Evolutionary conservation across 2,113 vertebrate genomes (phyloP).

Genomic region (Monopterus albus): DNA sequence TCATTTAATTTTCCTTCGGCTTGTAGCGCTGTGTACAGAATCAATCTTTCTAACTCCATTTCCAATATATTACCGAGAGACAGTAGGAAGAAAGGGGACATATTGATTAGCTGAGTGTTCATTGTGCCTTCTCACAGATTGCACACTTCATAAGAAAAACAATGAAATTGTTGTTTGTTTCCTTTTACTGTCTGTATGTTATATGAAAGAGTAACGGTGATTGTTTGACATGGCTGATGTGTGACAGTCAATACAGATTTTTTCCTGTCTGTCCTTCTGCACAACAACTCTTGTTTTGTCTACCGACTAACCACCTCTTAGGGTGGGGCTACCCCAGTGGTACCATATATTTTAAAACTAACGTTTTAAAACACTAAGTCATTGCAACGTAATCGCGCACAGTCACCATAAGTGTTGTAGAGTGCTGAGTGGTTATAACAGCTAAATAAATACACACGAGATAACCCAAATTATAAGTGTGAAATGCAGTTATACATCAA

Average conservation of each 20-base stretch:
- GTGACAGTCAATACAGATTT: conserved; percentile 59
- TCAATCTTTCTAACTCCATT: conserved; percentile 85
- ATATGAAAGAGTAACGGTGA: conserved; percentile 69
- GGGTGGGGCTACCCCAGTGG: too few relatives aligned
- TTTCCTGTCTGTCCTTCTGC: conserved; percentile 16
- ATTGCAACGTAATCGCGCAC: too few relatives aligned
- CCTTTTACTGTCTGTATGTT: conserved; percentile 70
- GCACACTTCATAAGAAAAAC: conserved; percentile 78
- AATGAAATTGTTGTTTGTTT: conserved; percentile 79
- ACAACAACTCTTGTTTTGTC: conserved; percentile 6
- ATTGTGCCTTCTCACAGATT: conserved; percentile 78
- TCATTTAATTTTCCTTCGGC: conserved; percentile 83
- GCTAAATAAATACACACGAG: background rate
- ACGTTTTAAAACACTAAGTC: too few relatives aligned
- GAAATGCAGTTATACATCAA: background rate
- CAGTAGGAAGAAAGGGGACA: conserved; percentile 72
- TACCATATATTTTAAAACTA: too few relatives aligned
- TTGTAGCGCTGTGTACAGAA: conserved; percentile 77
- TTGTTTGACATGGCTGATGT: conserved; percentile 62
- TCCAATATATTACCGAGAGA: conserved; percentile 84
- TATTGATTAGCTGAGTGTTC: conserved; percentile 83
- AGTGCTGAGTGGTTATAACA: too few relatives aligned
- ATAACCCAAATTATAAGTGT: background rate
- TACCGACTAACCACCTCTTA: conserved; percentile 9
- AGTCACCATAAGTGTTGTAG: too few relatives aligned